Base-by-base conservation (phyloP, 2,888 invertebrate genomes). In the Limenitis camilla region DNA sequence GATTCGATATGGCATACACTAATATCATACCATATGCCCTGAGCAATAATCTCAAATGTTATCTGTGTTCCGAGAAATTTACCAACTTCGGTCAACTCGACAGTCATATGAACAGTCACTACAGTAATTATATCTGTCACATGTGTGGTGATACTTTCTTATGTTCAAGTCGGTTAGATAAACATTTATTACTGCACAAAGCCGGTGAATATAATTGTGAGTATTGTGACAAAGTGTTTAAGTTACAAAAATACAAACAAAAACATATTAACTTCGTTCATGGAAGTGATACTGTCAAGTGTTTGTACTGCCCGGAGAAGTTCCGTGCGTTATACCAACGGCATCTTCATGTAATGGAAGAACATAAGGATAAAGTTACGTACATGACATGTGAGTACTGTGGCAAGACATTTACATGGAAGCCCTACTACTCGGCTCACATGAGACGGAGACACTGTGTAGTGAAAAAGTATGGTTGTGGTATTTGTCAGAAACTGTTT, bases 181-280 rank as follows among this genome's bases (percentile, higher is more conserved):
- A 72, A 6, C 89, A 89, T 51, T 55, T 74, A 0, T 71, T 76
- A 45, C 81, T 76, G 0, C 90, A 90, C 53, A 74, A 74, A 5
- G 68, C 69, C 0, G 88, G 82, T 0, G 74, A 69, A 2, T 83
- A 66, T 53, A 73, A 74, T 0, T 90, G 90, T 53, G 67, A 72
- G 0, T 60, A 68, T 0, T 90, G 90, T 58, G 65, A 73, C 0
- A 89, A 88, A 60, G 74, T 81, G 0, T 90, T 89, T 53, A 66
- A 73, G 0, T 53, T 83, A 9, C 64, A 70, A 0, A 70, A 72
- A 19, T 79, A 81, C 31, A 68, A 61, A 28, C 62, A 58, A 0
- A 81, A 77, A 33, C 85, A 85, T 28, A 54, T 62, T 0, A 64
- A 68, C 0, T 31, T 66, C 0, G 69, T 76, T 0, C 85, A 84